Evolutionary conservation across 2,888 invertebrate genomes (phyloP).

Genomic region (Anoplius nigerrimus): DNA sequence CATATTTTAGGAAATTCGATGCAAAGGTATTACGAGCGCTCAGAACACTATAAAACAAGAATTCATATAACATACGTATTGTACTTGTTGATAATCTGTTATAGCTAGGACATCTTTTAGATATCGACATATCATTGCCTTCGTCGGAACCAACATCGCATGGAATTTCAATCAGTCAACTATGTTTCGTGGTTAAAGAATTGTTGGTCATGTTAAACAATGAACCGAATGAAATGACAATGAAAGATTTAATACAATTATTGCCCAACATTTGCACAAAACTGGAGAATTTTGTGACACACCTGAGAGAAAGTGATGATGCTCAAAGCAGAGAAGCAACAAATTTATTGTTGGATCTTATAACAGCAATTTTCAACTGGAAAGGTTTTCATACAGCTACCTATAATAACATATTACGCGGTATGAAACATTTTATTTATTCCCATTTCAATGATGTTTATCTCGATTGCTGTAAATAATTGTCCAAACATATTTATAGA

Average conservation of each 20-base stretch:
- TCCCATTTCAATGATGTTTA: conserved; percentile 9
- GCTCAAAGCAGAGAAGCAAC: conserved; percentile 74
- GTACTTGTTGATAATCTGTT: conserved; percentile 22
- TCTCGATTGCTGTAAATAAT: no score
- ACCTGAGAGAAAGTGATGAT: conserved; percentile 55
- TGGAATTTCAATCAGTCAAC: conserved; percentile 64
- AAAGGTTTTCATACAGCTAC: conserved; percentile 78
- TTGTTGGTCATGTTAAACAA: conserved; percentile 65
- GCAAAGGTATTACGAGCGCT: conserved; percentile 56
- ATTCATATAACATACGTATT: no score
- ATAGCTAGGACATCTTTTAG: conserved; percentile 66
- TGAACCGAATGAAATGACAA: conserved; percentile 58
- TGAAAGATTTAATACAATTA: conserved; percentile 70
- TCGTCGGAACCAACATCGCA: conserved; percentile 43
- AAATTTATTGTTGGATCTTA: conserved; percentile 77
- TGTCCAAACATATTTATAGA: conserved; percentile 49
- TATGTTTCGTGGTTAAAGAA: conserved; percentile 71
- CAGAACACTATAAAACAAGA: no score
- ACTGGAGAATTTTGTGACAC: conserved; percentile 71
- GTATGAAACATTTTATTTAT: conserved; percentile 48
- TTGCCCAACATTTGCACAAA: conserved; percentile 76
- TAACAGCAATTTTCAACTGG: conserved; percentile 81
- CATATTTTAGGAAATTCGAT: conserved; percentile 69
- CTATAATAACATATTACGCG: conserved; percentile 65
- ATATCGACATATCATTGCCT: conserved; percentile 55